phyloP scores from a whole-genome alignment of 2,113 vertebrate species.

The Eira barbara region DNA sequence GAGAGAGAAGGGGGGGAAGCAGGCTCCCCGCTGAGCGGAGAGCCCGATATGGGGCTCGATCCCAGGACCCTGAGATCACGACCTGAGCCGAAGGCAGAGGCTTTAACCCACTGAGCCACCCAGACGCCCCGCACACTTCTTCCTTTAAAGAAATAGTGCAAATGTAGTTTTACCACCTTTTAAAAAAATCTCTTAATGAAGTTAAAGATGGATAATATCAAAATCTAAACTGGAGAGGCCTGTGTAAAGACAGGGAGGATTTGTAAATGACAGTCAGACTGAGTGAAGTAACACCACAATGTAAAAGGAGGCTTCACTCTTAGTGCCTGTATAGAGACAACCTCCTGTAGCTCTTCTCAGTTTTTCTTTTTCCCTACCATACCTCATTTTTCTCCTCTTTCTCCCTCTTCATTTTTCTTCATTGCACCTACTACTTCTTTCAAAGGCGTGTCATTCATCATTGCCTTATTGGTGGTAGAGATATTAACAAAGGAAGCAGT shows the following conservation, averaged over 20 bases:
- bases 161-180: not conserved
- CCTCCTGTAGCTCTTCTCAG: not conserved
- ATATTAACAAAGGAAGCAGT: slow-evolving; percentile 33
- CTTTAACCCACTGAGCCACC: too few species aligned
- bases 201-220: not conserved
- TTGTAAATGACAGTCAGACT: not conserved
- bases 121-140: not conserved
- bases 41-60: too few species aligned
- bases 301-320: not conserved
- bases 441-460: not conserved
- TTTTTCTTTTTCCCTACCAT: not conserved
- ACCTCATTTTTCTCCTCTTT: not conserved
- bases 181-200: not conserved
- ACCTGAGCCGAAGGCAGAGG: too few species aligned
- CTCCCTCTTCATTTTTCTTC: slow-evolving; percentile 30
- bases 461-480: not conserved
- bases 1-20: too few species aligned
- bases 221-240: not conserved
- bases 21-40: too few species aligned
- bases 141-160: not conserved
- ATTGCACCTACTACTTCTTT: not conserved
- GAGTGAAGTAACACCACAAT: not conserved
- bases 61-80: too few species aligned
- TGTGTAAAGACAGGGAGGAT: not conserved
- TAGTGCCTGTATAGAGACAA: not conserved